These are phyloP conservation scores for Drosophila sp. DNA, from an alignment of 1,140 invertebrate species.

Conservation along the genomic window DNA sequence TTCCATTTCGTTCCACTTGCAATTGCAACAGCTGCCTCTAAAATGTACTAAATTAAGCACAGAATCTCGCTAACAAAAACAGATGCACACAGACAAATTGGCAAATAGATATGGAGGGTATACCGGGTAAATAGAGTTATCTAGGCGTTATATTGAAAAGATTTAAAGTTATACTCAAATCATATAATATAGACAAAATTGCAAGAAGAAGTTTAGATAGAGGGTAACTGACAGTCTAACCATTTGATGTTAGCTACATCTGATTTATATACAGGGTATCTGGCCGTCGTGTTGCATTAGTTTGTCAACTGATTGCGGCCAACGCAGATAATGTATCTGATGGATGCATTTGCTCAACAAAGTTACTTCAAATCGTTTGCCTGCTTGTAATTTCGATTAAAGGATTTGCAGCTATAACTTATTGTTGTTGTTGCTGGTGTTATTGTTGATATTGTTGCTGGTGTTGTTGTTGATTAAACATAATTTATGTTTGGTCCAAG, in stretches of 20 bases:
- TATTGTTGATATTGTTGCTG: constrained; percentile 5
- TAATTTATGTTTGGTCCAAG: constrained; percentile 77
- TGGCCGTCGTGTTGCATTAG: background rate
- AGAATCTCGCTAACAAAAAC: too few relatives aligned
- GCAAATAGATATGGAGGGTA: too few relatives aligned
- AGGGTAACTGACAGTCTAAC: too few relatives aligned
- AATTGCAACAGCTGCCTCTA: background rate
- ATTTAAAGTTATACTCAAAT: too few relatives aligned
- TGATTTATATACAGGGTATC: background rate
- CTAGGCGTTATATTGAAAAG: too few relatives aligned
- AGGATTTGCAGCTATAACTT: constrained; percentile 41
- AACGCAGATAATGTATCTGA: constrained; percentile 29
- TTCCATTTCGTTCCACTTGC: background rate
- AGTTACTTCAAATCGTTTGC: constrained; percentile 23
- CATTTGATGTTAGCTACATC: too few relatives aligned
- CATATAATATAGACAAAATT: too few relatives aligned
- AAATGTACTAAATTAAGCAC: background rate
- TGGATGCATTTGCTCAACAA: constrained; percentile 45
- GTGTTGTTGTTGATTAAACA: constrained; percentile 63
- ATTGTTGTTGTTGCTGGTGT: constrained; percentile 8
- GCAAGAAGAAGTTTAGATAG: too few relatives aligned
- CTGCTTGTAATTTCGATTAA: constrained; percentile 60
- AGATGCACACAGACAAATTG: too few relatives aligned
- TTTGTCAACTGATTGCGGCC: constrained; percentile 2
- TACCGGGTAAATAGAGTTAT: too few relatives aligned